Evolutionary conservation across 2,888 invertebrate species (phyloP), one percentile per base, ranked within the genome.

Genomic region (Zonitis immaculata): DNA sequence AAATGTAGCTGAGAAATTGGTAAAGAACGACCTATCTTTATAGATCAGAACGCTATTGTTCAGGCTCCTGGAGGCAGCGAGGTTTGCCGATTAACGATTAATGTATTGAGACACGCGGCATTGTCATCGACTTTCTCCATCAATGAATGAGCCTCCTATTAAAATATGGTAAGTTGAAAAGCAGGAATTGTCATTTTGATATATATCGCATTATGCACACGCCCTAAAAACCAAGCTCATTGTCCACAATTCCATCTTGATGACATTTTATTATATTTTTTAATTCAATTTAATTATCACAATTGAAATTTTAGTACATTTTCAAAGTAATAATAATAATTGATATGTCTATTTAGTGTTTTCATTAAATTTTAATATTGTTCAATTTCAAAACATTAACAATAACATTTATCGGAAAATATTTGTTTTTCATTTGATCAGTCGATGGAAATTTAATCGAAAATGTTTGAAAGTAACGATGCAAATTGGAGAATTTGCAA

Each of bases 1-100:
- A 76, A 76, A 76, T 76, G 76, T 76, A 76, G 75, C 76, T 75
- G 72, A 74, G 74, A 76, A 76, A 76, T 76, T 72, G 75, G 73
- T 76, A 69, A 76, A 73, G 74, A 76, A 76, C 73, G 74, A 70
- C 71, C 73, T 70, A 73, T 74, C 75, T 74, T 74, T 74, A 74
- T 73, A 73, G 73, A 75, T 74, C 73, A 74, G 64, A 61, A 64
- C 56, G 61, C 71, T 62, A 70, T 74, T 73, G 72, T 74, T 69
- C 72, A 65, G 62, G 61, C 62, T 60, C 63, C 64, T 67, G 69
- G 67, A 67, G 67, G 65, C 67, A 64, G 67, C 62, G 63, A 66
- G 65, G 64, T 69, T 66, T 61, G 69, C 70, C 72, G 74, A 73
- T 73, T 73, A 73, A 68, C 72, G 72, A 73, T 73, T 73, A 73